These are phyloP conservation scores for Pelodiscus sinensis DNA, from an alignment of 2,113 vertebrate species.

Conservation along the genomic window DNA sequence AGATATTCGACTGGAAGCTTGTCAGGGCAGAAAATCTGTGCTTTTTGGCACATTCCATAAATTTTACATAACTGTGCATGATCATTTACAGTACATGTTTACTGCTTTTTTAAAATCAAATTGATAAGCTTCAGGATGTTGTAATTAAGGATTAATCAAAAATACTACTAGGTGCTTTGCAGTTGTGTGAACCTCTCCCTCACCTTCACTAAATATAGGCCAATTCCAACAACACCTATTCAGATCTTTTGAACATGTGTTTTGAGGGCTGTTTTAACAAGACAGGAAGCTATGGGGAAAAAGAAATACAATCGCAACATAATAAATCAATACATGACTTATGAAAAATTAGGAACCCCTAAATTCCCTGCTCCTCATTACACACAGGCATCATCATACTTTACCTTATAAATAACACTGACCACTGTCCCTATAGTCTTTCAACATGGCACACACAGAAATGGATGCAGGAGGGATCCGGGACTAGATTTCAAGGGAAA, in stretches of 20 bases:
- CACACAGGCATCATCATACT: neutral
- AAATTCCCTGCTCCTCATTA: neutral
- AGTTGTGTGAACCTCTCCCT: neutral
- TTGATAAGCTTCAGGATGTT: neutral
- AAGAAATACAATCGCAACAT: neutral
- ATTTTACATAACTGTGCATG: neutral
- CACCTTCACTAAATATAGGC: neutral
- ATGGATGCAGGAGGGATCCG: neutral
- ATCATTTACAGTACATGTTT: constrained; percentile 21
- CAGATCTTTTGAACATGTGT: neutral
- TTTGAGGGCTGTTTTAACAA: neutral
- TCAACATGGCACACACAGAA: neutral
- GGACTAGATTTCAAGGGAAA: neutral
- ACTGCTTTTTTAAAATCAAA: constrained; percentile 31
- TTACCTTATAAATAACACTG: neutral
- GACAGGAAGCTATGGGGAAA: neutral
- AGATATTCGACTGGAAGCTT: constrained; percentile 39
- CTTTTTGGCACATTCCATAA: constrained; percentile 22
- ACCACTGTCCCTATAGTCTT: neutral
- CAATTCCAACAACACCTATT: neutral
- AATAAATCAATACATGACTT: neutral
- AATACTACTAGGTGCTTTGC: fast-evolving
- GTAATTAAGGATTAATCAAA: neutral
- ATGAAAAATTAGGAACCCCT: fast-evolving
- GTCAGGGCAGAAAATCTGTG: constrained; percentile 35